Evolutionary conservation across 1,140 invertebrate genomes (phyloP).

Genomic region (Ceratoteleas bidentatus): DNA sequence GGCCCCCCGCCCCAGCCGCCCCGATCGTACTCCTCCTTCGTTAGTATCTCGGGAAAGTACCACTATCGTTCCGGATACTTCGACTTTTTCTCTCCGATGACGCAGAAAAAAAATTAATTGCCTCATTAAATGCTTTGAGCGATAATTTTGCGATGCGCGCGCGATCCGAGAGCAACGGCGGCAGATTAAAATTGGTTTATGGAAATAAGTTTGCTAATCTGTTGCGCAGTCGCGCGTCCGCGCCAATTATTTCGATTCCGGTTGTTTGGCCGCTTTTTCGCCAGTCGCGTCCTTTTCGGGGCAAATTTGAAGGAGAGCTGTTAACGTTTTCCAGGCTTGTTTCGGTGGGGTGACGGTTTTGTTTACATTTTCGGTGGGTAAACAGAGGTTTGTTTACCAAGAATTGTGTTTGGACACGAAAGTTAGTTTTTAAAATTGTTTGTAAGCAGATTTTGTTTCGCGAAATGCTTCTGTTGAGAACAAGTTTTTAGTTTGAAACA

Average conservation of each 20-base stretch:
- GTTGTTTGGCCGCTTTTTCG: too few relatives aligned
- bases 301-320: too few relatives aligned
- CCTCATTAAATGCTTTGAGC: slow-evolving; percentile 44
- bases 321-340: too few relatives aligned
- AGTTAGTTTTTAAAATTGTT: slow-evolving; percentile 70
- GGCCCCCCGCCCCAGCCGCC: slow-evolving; percentile 12
- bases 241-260: too few relatives aligned
- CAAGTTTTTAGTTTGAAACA: too few relatives aligned
- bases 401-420: neutral
- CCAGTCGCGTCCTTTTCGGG: too few relatives aligned
- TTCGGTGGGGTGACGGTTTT: too few relatives aligned
- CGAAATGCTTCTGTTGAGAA: too few relatives aligned
- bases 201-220: slow-evolving; percentile 42
- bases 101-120: slow-evolving; percentile 54
- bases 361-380: too few relatives aligned
- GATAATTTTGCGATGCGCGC: slow-evolving; percentile 35
- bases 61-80: slow-evolving; percentile 44
- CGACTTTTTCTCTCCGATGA: slow-evolving; percentile 44
- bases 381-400: neutral
- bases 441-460: too few relatives aligned
- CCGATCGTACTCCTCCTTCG: slow-evolving; percentile 33
- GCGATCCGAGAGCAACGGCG: slow-evolving; percentile 21
- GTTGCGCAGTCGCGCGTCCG: neutral
- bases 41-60: slow-evolving; percentile 39
- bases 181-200: slow-evolving; percentile 40